phyloP scores from a whole-genome alignment of 2,113 vertebrate species.

The Tor tambroides region DNA sequence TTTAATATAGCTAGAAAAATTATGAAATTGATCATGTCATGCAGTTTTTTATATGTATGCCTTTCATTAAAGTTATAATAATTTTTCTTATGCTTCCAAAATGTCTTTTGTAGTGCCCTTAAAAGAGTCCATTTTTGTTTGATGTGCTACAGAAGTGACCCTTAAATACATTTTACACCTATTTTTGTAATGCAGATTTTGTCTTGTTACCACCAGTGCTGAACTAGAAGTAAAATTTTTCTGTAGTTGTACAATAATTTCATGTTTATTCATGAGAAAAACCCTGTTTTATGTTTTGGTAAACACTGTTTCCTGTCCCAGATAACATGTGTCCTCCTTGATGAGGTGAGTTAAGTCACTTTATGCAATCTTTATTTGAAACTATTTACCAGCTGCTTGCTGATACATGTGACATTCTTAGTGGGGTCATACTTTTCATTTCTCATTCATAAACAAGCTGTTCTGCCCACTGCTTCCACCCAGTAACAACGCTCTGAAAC shows the following conservation, averaged over 20 bases:
- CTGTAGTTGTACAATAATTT: neutral
- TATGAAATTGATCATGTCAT: neutral
- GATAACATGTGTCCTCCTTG: neutral
- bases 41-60: neutral
- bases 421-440: neutral
- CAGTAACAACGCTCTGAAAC: neutral
- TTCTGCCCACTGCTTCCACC: neutral
- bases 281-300: slow-evolving; percentile 2
- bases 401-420: neutral
- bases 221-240: neutral
- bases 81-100: neutral
- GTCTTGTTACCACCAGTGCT: neutral
- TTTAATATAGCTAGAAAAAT: neutral
- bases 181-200: neutral
- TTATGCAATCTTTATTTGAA: slow-evolving; percentile 15
- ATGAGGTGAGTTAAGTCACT: neutral
- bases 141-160: neutral
- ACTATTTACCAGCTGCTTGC: neutral
- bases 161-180: neutral
- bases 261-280: neutral
- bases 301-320: neutral
- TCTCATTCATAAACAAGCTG: neutral
- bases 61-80: neutral
- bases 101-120: neutral
- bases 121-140: neutral